These are phyloP conservation scores for Drosophila chauvacae DNA, from an alignment of 1,140 invertebrate species.

Conservation along the genomic window DNA sequence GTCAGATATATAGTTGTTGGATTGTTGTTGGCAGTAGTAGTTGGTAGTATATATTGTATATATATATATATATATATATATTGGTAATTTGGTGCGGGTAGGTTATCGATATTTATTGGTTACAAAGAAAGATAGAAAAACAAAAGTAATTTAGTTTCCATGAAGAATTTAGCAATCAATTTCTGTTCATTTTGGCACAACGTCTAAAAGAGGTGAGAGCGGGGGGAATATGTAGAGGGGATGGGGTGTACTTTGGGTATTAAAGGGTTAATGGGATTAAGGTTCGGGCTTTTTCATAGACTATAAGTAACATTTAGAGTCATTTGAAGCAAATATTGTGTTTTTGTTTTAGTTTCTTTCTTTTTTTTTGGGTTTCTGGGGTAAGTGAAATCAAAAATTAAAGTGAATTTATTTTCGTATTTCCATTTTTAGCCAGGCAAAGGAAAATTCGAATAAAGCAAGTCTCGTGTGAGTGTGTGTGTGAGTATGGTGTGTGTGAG, in stretches of 20 bases:
- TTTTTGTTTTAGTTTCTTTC: slow-evolving; percentile 7
- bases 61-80: slow-evolving; percentile 36
- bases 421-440: slow-evolving; percentile 57
- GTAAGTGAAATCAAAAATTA: slow-evolving; percentile 77
- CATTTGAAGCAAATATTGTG: slow-evolving; percentile 35
- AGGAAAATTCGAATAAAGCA: slow-evolving; percentile 62
- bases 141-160: slow-evolving; percentile 52
- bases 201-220: slow-evolving; percentile 36
- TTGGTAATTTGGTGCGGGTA: slow-evolving; percentile 63
- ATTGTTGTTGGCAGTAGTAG: slow-evolving; percentile 25
- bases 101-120: slow-evolving; percentile 54
- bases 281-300: background rate
- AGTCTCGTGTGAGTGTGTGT: slow-evolving; percentile 30
- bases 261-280: background rate
- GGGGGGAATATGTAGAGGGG: background rate
- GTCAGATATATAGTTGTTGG: slow-evolving; percentile 57
- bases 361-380: slow-evolving; percentile 23
- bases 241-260: background rate
- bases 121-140: slow-evolving; percentile 58
- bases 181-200: slow-evolving; percentile 53
- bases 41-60: slow-evolving; percentile 48
- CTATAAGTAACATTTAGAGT: slow-evolving; percentile 48
- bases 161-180: slow-evolving; percentile 56
- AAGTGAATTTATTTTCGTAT: slow-evolving; percentile 85
- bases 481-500: slow-evolving; percentile 20